Conservation (phyloP, 2,113 vertebrate species). For the Cinclus cinclus region DNA sequence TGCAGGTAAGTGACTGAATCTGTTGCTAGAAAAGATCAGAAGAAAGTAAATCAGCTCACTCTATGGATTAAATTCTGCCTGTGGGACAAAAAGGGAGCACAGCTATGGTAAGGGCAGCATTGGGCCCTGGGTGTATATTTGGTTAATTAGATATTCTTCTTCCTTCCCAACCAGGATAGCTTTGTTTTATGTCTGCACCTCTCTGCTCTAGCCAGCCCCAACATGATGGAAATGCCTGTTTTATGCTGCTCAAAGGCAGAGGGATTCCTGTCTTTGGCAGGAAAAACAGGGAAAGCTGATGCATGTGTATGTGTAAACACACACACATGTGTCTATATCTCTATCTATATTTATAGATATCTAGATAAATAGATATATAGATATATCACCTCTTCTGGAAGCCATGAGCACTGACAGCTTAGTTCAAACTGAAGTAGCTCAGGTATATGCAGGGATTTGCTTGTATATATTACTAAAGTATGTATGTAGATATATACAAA, state of each 20-base stretch:
- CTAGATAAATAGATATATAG: too few species aligned
- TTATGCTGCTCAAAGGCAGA: neutral
- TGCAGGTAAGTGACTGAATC: neutral
- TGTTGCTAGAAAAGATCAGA: neutral
- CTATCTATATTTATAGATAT: too few species aligned
- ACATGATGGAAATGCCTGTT: neutral
- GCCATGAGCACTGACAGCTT: neutral
- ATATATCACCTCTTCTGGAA: neutral
- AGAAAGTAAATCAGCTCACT: neutral
- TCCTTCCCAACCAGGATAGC: neutral
- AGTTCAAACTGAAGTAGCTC: neutral
- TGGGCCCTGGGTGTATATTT: neutral
- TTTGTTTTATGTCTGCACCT: neutral
- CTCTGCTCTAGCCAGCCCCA: neutral
- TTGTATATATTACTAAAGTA: neutral
- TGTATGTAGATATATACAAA: neutral
- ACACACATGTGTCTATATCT: neutral
- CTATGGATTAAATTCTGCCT: neutral
- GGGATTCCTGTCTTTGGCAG: neutral
- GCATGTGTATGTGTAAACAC: neutral
- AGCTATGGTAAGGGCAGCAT: neutral
- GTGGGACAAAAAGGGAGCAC: neutral
- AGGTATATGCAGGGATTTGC: neutral
- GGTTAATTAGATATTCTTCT: neutral
- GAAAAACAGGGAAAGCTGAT: neutral